These are phyloP conservation scores for Fragum whitleyi DNA, from an alignment of 2,888 invertebrate species.

Conservation along the genomic window DNA sequence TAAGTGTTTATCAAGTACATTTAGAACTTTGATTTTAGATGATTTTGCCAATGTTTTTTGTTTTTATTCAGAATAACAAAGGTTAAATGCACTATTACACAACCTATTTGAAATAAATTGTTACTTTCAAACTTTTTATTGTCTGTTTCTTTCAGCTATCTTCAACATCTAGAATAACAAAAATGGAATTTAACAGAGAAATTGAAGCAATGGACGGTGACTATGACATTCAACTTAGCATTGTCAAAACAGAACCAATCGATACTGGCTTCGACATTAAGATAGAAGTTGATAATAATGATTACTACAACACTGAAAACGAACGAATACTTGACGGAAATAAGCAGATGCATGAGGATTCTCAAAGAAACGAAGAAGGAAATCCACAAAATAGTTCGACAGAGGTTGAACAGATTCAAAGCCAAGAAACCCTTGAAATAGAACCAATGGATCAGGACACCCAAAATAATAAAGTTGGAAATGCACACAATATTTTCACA, in stretches of 20 bases:
- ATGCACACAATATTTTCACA: too few relatives aligned
- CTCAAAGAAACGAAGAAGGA: not conserved
- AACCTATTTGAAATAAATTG: too few relatives aligned
- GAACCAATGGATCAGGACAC: not conserved
- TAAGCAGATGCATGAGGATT: not conserved
- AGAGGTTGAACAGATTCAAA: not conserved
- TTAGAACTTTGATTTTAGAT: too few relatives aligned
- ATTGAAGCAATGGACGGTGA: not conserved
- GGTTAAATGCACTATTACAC: too few relatives aligned
- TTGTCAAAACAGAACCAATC: not conserved
- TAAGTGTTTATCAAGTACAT: too few relatives aligned
- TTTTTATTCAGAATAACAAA: too few relatives aligned
- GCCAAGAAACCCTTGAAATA: not conserved
- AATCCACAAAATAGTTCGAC: not conserved
- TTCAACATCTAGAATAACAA: too few relatives aligned
- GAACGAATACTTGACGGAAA: too few relatives aligned
- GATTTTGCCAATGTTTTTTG: too few relatives aligned
- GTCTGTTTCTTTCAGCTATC: not conserved
- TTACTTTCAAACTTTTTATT: too few relatives aligned
- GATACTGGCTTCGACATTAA: not conserved
- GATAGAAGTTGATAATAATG: not conserved
- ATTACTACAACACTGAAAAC: not conserved
- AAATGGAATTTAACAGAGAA: not conserved
- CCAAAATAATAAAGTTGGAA: not conserved
- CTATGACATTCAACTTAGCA: not conserved